A percentile compares a stretch with the other conserved stretches of the same genome.
phyloP scores from a whole-genome alignment of 2,113 vertebrate species.

The Pomatorhinus ruficollis region DNA sequence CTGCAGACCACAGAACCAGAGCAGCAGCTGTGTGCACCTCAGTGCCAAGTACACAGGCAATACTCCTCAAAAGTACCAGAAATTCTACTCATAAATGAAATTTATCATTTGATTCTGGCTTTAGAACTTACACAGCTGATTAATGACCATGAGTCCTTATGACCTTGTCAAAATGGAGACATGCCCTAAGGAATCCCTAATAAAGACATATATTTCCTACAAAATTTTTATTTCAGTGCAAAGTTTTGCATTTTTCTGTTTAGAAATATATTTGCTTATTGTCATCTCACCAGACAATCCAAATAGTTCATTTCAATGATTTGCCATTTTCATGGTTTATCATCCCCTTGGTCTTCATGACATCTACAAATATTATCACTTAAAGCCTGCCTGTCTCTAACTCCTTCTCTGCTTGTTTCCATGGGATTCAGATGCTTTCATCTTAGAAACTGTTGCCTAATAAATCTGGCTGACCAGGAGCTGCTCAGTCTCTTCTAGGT shows the following conservation, averaged over 20 bases:
- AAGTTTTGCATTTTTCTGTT: background rate
- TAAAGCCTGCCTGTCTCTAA: background rate
- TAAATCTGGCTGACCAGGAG: background rate
- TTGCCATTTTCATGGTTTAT: background rate
- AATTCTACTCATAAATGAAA: background rate
- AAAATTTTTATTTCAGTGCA: background rate
- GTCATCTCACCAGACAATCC: background rate
- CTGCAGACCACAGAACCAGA: background rate
- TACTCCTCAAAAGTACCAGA: background rate
- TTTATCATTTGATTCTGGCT: background rate
- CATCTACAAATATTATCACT: background rate
- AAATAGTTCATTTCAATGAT: background rate
- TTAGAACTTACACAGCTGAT: background rate
- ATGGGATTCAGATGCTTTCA: background rate
- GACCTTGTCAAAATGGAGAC: background rate
- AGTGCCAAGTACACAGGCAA: background rate
- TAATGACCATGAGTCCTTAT: background rate
- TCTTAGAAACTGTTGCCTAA: background rate
- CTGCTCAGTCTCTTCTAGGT: background rate
- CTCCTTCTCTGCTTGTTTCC: slow-evolving; percentile 2
- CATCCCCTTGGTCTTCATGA: background rate
- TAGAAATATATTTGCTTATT: background rate
- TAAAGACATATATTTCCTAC: background rate
- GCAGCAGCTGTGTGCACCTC: background rate
- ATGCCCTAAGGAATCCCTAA: background rate